phyloP scores from a whole-genome alignment of 2,888 invertebrate species.

The Folsomia manolachei region DNA sequence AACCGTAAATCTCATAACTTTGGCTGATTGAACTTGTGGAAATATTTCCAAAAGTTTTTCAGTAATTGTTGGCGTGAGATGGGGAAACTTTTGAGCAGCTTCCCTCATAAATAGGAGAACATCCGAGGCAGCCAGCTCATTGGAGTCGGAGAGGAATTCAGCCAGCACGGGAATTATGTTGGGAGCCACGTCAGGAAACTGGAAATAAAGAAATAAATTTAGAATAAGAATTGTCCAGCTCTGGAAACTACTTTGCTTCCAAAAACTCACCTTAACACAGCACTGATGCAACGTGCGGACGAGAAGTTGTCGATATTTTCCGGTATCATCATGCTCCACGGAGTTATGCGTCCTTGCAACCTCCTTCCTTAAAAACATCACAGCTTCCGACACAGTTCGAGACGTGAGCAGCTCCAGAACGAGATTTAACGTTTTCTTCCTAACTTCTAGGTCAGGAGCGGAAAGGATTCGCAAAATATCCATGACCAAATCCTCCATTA shows the following conservation, averaged over 20 bases:
- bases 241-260: neutral
- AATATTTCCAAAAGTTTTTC: conserved; percentile 80
- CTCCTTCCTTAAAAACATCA: conserved; percentile 86
- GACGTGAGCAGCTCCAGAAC: conserved; percentile 88
- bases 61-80: conserved; percentile 76
- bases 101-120: conserved; percentile 92
- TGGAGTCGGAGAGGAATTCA: conserved; percentile 86
- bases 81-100: conserved; percentile 89
- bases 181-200: conserved; percentile 88
- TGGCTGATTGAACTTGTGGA: conserved; percentile 80
- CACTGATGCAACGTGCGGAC: conserved; percentile 92
- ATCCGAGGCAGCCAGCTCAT: conserved; percentile 86
- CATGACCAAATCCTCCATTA: conserved; percentile 87
- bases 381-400: conserved; percentile 93
- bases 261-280: conserved; percentile 69
- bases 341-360: conserved; percentile 83
- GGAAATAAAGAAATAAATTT: neutral
- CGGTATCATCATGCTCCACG: conserved; percentile 88
- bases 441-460: conserved; percentile 90
- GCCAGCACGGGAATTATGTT: conserved; percentile 91
- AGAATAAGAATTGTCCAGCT: conserved; percentile 9
- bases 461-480: conserved; percentile 91
- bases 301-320: conserved; percentile 89
- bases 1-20: conserved; percentile 86
- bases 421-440: conserved; percentile 77